A percentile compares a stretch with the other conserved stretches of the same genome.
Evolutionary conservation across 2,797 vertebrate genomes (phyloP).

Genomic region (Vespertilio murinus): DNA sequence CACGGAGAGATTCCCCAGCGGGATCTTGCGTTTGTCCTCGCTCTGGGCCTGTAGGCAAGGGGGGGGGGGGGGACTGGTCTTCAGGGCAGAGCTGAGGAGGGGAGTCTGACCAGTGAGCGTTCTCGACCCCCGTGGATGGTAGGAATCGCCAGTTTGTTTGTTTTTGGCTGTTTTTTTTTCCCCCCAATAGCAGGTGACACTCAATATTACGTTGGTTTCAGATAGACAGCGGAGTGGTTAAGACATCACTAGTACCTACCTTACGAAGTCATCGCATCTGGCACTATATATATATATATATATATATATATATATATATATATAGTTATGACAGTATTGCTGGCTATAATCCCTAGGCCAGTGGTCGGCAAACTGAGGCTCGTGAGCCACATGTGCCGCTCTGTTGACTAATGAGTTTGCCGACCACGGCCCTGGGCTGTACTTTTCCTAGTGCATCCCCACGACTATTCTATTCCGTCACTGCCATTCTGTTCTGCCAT

Average conservation of each 20-base stretch:
- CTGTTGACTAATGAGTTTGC: no score
- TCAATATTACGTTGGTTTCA: background rate
- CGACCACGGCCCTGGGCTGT: no score
- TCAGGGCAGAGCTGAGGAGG: accelerated
- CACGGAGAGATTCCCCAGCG: background rate
- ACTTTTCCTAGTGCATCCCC: background rate
- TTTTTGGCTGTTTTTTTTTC: background rate
- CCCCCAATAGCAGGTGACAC: background rate
- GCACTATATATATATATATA: no score
- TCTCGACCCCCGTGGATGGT: background rate
- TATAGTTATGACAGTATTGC: background rate
- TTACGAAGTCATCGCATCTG: background rate
- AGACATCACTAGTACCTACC: background rate
- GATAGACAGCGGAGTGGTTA: background rate
- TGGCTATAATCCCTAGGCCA: no score
- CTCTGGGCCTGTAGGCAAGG: background rate
- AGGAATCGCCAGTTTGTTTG: background rate
- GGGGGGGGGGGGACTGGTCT: background rate
- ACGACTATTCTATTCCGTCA: background rate
- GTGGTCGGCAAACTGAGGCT: no score
- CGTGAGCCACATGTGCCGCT: no score
- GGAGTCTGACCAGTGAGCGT: background rate
- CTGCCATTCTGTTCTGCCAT: background rate
- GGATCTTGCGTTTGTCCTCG: background rate
- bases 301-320: no score